Evolutionary conservation across 2,888 invertebrate species (phyloP), one percentile per base, ranked within the genome.

Genomic region (Chouioia cunea): DNA sequence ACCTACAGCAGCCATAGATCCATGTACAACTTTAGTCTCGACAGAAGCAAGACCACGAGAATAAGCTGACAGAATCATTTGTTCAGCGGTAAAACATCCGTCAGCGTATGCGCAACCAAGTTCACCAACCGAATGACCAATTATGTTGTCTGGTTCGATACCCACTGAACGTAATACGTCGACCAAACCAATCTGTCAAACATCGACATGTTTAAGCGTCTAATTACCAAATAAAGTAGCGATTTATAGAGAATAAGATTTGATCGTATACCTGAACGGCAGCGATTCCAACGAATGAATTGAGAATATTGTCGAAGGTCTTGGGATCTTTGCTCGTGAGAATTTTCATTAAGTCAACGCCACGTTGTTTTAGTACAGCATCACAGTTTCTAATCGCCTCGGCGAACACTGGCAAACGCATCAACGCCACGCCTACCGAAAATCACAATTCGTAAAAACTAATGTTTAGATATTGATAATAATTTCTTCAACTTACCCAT

Each of bases 81-180:
- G 81, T 44, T 84, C 83, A 1, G 82, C 79, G 0, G 95, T 94
- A 77, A 97, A 90, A 76, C 95, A 93, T 0, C 95, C 96, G 84
- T 98, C 98, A 2, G 96, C 97, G 86, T 98, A 98, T 0, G 95
- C 97, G 85, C 98, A 97, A 0, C 95, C 97, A 6, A 98, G 87
- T 85, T 98, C 98, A 22, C 98, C 98, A 0, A 96, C 94, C 10
- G 97, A 97, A 86, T 97, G 97, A 1, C 98, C 96, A 71, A 93
- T 89, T 70, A 93, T 89, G 15, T 91, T 91, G 83, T 93, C 93
- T 0, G 93, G 91, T 47, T 86, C 85, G 15, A 93, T 87, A n/a
- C 90, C 91, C 15, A 89, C 77, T 4, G 86, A 83, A 57, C 79
- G 83, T 16, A 94, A 83, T 18, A 92, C 81, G 80, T 93, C 93